Conservation (phyloP, 2,113 vertebrate species). For the Prunella himalayana region DNA sequence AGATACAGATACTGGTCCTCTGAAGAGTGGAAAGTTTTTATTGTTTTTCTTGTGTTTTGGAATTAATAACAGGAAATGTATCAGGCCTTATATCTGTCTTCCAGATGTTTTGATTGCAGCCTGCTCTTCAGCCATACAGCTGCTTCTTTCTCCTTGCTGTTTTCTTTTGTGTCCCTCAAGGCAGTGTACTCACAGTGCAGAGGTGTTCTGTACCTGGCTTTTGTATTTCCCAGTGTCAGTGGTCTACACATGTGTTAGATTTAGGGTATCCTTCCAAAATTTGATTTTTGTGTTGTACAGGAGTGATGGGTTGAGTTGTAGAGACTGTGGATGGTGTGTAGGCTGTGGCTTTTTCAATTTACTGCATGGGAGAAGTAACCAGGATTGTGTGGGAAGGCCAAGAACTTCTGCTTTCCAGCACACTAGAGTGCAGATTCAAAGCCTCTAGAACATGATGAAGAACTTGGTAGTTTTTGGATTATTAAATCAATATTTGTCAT, state of each 20-base stretch:
- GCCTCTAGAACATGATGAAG: background rate
- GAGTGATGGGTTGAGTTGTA: background rate
- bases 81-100: background rate
- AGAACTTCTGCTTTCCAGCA: background rate
- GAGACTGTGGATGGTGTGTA: background rate
- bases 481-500: background rate
- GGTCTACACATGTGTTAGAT: background rate
- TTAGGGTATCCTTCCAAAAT: background rate
- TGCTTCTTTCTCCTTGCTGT: background rate
- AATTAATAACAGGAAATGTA: background rate
- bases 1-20: accelerated
- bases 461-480: background rate
- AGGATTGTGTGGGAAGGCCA: background rate
- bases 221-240: background rate
- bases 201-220: background rate
- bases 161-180: background rate
- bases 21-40: background rate
- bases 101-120: background rate
- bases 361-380: accelerated
- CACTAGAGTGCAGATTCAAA: background rate
- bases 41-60: background rate
- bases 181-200: background rate
- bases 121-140: background rate
- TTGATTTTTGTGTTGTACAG: background rate
- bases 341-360: background rate